Evolutionary conservation across 1,140 invertebrate genomes (phyloP).

Genomic region (Gerris buenoi): DNA sequence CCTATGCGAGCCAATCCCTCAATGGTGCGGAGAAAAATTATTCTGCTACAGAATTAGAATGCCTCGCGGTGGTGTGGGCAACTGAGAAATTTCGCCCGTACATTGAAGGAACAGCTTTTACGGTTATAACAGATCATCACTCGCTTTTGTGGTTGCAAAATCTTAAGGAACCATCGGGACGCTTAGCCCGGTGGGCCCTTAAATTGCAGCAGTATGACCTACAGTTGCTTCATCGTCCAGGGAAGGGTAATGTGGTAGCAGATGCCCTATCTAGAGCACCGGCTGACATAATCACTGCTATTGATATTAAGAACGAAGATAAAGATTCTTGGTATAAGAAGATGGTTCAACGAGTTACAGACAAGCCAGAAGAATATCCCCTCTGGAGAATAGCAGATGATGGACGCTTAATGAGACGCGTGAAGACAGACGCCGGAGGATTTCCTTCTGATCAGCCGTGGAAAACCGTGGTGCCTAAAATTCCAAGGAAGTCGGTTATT

Average conservation of each 20-base stretch:
- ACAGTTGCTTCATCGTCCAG: conserved; percentile 15
- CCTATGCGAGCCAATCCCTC: conserved; percentile 31
- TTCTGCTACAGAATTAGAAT: conserved; percentile 32
- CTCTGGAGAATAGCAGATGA: too few relatives aligned
- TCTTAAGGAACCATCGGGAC: conserved; percentile 28
- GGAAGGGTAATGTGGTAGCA: conserved; percentile 16
- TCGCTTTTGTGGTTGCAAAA: conserved; percentile 32
- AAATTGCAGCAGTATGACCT: conserved; percentile 25
- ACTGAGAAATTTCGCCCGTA: conserved; percentile 27
- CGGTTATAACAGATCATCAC: conserved; percentile 30
- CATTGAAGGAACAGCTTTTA: conserved; percentile 27
- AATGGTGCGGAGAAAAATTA: conserved; percentile 30
- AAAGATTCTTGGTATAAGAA: too few relatives aligned
- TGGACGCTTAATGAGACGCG: too few relatives aligned
- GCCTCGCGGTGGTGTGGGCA: conserved; percentile 28
- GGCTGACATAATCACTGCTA: too few relatives aligned
- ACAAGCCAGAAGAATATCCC: too few relatives aligned
- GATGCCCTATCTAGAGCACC: conserved; percentile 10
- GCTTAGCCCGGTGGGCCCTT: conserved; percentile 28
- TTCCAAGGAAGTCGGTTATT: too few relatives aligned
- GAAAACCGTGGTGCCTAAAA: too few relatives aligned
- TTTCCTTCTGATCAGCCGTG: too few relatives aligned
- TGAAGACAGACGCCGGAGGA: too few relatives aligned
- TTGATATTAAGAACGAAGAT: too few relatives aligned
- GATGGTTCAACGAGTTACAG: too few relatives aligned